These are phyloP conservation scores for Sebastes melanostomus DNA, from an alignment of 2,797 vertebrate species.

Conservation along the genomic window DNA sequence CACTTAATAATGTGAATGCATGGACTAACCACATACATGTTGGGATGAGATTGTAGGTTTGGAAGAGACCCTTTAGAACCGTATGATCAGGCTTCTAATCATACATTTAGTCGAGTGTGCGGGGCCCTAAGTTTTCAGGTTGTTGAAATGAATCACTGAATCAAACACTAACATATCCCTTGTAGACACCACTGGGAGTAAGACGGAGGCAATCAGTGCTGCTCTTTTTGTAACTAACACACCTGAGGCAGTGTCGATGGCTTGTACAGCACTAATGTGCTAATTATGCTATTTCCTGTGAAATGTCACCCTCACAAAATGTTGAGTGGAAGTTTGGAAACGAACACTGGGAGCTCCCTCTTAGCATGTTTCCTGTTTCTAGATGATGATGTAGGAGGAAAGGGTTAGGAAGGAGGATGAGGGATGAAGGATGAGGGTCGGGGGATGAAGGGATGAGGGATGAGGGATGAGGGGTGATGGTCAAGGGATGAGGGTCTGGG, in stretches of 20 bases:
- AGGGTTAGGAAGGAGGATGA: too few relatives aligned
- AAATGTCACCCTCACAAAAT: background rate
- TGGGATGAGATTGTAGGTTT: background rate
- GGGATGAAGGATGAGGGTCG: too few relatives aligned
- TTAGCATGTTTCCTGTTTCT: too few relatives aligned
- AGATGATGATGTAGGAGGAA: too few relatives aligned
- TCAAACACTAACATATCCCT: background rate
- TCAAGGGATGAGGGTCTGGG: too few relatives aligned
- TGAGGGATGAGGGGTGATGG: too few relatives aligned
- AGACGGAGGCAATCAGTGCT: background rate
- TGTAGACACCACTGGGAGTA: background rate
- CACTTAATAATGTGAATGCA: too few relatives aligned
- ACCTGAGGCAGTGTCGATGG: background rate
- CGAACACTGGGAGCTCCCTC: background rate
- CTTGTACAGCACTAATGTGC: background rate
- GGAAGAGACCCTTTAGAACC: background rate
- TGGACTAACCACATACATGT: background rate
- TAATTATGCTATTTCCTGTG: background rate
- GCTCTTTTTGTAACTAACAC: background rate
- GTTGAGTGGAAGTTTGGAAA: background rate
- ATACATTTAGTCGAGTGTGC: background rate
- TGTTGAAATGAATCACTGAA: background rate
- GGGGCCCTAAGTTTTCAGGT: background rate
- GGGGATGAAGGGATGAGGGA: too few relatives aligned
- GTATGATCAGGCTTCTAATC: background rate